These are phyloP conservation scores for Pachycephus smyrnensis DNA, from an alignment of 2,888 invertebrate species.

Conservation along the genomic window DNA sequence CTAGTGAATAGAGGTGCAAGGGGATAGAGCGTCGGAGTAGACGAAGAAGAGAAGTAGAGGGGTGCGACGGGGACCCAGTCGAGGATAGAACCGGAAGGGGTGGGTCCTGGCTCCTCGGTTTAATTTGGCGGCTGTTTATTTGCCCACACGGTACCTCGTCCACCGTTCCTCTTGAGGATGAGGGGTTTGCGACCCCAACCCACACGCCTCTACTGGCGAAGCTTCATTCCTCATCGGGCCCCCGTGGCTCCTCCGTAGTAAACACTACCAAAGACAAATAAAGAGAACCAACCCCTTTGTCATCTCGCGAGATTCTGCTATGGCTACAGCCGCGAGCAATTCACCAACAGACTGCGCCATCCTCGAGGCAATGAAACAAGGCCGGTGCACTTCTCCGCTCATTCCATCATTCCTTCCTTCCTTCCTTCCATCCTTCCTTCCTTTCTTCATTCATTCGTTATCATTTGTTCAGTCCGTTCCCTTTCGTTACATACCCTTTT, in stretches of 20 bases:
- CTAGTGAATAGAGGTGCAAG: background rate
- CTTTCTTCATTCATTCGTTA: background rate
- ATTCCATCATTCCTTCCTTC: background rate
- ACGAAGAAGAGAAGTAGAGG: background rate
- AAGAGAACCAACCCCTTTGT: conserved; percentile 12
- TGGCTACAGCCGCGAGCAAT: conserved; percentile 22
- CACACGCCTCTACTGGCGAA: background rate
- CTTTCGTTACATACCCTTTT: background rate
- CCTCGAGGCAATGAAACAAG: conserved; percentile 5
- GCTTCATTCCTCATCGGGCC: conserved; percentile 8
- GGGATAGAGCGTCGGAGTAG: background rate
- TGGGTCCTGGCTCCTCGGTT: conserved; percentile 16
- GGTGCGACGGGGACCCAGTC: background rate
- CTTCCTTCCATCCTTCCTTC: background rate
- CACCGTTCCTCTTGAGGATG: background rate
- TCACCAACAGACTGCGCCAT: conserved; percentile 24
- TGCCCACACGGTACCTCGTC: conserved; percentile 20
- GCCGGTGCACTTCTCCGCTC: background rate
- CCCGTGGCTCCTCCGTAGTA: background rate
- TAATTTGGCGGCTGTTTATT: conserved; percentile 27
- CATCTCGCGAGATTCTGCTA: conserved; percentile 11
- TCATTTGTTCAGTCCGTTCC: background rate
- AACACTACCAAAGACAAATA: conserved; percentile 11
- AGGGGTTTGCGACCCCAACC: background rate
- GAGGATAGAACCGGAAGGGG: background rate